Base-by-base conservation (phyloP, 2,888 invertebrate genomes). In the Catocala sponsa region DNA sequence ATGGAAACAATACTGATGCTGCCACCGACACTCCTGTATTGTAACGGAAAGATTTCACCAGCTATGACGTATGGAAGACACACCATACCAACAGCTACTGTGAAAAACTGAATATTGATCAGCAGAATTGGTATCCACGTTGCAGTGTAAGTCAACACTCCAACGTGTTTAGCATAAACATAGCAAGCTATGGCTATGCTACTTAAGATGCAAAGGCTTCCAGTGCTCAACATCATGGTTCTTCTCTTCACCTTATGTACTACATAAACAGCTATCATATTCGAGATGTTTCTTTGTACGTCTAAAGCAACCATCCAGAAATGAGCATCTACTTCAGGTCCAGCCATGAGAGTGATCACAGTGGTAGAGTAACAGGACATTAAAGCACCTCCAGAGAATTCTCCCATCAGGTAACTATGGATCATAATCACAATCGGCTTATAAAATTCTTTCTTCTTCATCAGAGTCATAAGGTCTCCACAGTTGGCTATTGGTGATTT, bases 11-110 rank as follows among this genome's bases (percentile, higher is more conserved):
- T 88, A 4, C 95, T 95, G 0, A 96, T 84, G 0, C 96, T 96
- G 0, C 96, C 94, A 0, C 96, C 96, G 0, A 95, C 79, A 35
- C 96, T 95, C 43, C 96, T 90, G 35, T 94, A 94, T 42, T 92
- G 90, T 41, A 95, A 86, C 0, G 96, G 94, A 70, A 96, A 96
- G 0, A 97, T 90, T 80, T 97, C 97, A 0, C 96, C 96, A 51
- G 95, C 95, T 87, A 97, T 95, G 4, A 96, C 95, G 89, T 96
- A 96, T 0, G 96, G 96, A 46, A 97, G 78, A 0, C 96, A 96
- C 4, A 95, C 88, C 72, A 95, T 87, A 0, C 96, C 96, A 0
- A 95, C 83, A 5, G 94, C 91, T 1, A 95, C 89, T 11, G 95
- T 92, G 1, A 92, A 87, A 15, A 95, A 94, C 61, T 95, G 95